phyloP scores from a whole-genome alignment of 2,797 vertebrate species.

The Sciaenops ocellatus region DNA sequence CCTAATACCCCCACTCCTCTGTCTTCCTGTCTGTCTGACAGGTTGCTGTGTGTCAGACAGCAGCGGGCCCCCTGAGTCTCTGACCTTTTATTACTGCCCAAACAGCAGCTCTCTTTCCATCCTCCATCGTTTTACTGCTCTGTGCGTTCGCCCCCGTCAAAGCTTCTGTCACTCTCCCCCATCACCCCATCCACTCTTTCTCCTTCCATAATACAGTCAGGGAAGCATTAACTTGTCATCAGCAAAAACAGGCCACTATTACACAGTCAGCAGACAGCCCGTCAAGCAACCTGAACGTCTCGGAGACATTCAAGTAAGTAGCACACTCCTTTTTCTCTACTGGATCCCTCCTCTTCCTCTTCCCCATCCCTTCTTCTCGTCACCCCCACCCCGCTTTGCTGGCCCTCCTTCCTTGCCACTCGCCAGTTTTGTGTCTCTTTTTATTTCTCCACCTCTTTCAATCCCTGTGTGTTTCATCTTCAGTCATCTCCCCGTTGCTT shows the following conservation, averaged over 20 bases:
- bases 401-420: constrained; percentile 20
- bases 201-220: not conserved
- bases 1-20: no score
- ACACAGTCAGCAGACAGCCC: not conserved
- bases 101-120: constrained; percentile 41
- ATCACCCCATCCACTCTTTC: not conserved
- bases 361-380: constrained; percentile 1
- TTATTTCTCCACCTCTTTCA: constrained; percentile 42
- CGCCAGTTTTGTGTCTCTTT: constrained; percentile 48
- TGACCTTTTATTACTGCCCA: constrained; percentile 57
- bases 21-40: constrained; percentile 13
- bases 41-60: constrained; percentile 28
- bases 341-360: not conserved
- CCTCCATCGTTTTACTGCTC: constrained; percentile 14
- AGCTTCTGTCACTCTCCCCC: not conserved
- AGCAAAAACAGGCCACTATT: constrained; percentile 11
- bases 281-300: not conserved
- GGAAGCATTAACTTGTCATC: constrained; percentile 1
- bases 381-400: constrained; percentile 12
- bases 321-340: no score
- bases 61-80: constrained; percentile 21
- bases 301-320: not conserved
- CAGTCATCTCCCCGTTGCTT: constrained; percentile 9
- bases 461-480: constrained; percentile 39
- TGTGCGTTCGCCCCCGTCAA: not conserved